Percentiles rank a stretch among this genome's conserved stretches.
These are phyloP conservation scores for Phthorimaea operculella DNA, from an alignment of 1,140 invertebrate genomes.

Conservation along the genomic window DNA sequence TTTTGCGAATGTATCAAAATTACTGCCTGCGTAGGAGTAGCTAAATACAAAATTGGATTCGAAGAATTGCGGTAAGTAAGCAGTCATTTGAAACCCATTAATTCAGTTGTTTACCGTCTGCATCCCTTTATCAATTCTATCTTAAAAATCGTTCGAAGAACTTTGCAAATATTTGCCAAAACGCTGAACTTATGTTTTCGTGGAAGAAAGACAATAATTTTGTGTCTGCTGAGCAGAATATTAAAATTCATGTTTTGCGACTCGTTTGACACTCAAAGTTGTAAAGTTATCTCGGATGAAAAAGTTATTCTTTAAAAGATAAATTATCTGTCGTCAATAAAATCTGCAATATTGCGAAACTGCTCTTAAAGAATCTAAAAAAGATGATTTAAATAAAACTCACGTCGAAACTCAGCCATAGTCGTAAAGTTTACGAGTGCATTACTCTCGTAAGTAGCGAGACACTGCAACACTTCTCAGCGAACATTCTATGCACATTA, in stretches of 20 bases:
- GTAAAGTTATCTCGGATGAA: too few species aligned
- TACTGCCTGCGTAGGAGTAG: constrained; percentile 43
- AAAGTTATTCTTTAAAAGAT: too few species aligned
- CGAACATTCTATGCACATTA: constrained; percentile 23
- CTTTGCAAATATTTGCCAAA: too few species aligned
- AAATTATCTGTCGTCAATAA: too few species aligned
- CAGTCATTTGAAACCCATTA: constrained; percentile 37
- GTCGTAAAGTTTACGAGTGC: constrained; percentile 63
- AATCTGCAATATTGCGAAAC: background rate
- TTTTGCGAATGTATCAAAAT: constrained; percentile 30
- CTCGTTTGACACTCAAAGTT: background rate
- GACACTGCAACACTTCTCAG: too few species aligned
- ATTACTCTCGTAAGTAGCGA: constrained; percentile 40
- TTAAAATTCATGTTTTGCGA: background rate
- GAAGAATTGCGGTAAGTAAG: constrained; percentile 38
- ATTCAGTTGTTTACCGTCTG: constrained; percentile 27
- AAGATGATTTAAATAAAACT: constrained; percentile 58
- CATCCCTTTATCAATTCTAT: constrained; percentile 12
- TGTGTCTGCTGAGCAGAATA: background rate
- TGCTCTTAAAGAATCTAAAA: background rate
- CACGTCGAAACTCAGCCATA: constrained; percentile 37
- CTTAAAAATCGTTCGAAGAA: constrained; percentile 9
- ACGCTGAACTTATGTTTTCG: too few species aligned
- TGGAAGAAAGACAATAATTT: too few species aligned
- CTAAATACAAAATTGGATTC: constrained; percentile 54